Percentiles rank a stretch among this genome's conserved stretches.
These are phyloP conservation scores for Gobiocypris rarus DNA, from an alignment of 2,113 vertebrate genomes.

Conservation along the genomic window DNA sequence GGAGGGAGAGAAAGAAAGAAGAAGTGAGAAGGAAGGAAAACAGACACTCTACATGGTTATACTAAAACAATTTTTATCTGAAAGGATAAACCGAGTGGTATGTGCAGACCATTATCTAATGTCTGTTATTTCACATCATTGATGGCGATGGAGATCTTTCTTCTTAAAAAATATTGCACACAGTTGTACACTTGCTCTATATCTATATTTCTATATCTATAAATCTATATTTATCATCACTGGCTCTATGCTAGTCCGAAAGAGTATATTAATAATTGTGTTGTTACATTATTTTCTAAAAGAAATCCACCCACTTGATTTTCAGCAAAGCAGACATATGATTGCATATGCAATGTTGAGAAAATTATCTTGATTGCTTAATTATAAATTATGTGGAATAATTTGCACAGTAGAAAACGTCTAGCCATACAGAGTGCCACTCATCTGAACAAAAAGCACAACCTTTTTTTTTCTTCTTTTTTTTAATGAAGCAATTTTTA, in stretches of 20 bases:
- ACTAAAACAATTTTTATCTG: background rate
- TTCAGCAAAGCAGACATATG: background rate
- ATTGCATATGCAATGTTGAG: background rate
- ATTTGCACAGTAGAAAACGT: conserved; percentile 15
- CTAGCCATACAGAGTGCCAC: background rate
- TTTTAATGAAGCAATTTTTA: too few species aligned
- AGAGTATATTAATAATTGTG: background rate
- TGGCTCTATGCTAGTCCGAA: background rate
- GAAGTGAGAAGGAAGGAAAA: background rate
- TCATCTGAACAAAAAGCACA: conserved; percentile 24
- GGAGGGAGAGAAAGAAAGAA: background rate
- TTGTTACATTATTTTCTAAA: conserved; percentile 11
- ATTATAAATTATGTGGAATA: conserved; percentile 18
- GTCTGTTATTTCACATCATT: conserved; percentile 11
- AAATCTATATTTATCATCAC: conserved; percentile 16
- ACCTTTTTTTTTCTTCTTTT: background rate
- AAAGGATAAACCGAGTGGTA: background rate
- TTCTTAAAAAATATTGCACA: conserved; percentile 3
- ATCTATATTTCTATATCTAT: too few species aligned
- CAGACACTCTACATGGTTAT: background rate
- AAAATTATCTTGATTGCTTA: conserved; percentile 25
- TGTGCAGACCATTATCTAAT: background rate
- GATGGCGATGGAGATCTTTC: background rate
- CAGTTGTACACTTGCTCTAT: background rate
- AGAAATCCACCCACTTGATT: conserved; percentile 6